Base-by-base conservation (phyloP, 2,797 vertebrate genomes). In the Xiphophorus birchmanni region DNA sequence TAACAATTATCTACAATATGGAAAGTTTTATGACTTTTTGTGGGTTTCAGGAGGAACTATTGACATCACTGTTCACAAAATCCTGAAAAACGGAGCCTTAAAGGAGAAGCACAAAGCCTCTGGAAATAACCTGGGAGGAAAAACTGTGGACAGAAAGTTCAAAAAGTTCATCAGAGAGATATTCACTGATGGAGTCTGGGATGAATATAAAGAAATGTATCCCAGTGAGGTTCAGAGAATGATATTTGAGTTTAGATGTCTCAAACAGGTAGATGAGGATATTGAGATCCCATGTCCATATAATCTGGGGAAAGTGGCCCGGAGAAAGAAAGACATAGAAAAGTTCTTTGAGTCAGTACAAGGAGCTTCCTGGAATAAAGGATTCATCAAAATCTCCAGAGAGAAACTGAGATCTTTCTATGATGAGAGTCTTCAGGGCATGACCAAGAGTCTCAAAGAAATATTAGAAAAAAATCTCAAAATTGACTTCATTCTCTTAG, bases 171-270 rank as follows among this genome's bases (percentile, higher is more conserved):
- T 45, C 2, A 45, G 44, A 45, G 44, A 45, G 11, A 45, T 74
- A 3, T 81, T 81, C 35, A 0, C 5, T 73, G 0, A 60, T 42
- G 45, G 13, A 32, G 17, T 81, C 1, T 77, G 80, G 80, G 80
- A 73, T 5, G n/a, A 77, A 42, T 73, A 0, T 65, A 45, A 73
- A 29, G 18, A 2, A n/a, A 0, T 37, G 0, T 3, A 67, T 45
- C 69, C 69, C 1, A n/a, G 75, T 60, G 80, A 77, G 8, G 5
- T 77, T 63, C 75, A 81, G 8, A 63, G 15, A 5, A 65, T 77
- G 0, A 52, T 81, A 44, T 10, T 65, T 44, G 35, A 73, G 0
- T 67, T 78, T 0, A 47, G 71, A 0, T 0, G 26, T 21, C 6
- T 74, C 58, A 78, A 78, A 67, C 9, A 67, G 0, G 23, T 0